These are phyloP conservation scores for Pristionchus mayeri DNA, from an alignment of 2,888 invertebrate species.

Conservation along the genomic window DNA sequence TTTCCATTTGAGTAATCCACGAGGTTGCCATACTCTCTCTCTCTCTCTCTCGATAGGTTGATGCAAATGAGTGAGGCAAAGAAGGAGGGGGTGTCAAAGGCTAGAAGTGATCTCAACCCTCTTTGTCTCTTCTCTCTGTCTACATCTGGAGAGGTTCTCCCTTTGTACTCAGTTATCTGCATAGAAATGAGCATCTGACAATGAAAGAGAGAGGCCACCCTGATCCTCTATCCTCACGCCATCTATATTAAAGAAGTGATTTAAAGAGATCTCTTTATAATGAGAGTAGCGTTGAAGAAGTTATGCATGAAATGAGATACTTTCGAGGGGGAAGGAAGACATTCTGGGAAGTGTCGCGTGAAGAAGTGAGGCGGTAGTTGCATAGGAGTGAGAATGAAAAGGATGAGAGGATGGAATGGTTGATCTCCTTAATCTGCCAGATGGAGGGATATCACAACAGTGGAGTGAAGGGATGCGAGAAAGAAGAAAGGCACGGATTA, in stretches of 20 bases:
- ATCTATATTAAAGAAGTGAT: neutral
- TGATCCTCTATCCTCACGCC: neutral
- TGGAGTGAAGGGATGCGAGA: neutral
- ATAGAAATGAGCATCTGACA: slow-evolving; percentile 17
- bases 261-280: neutral
- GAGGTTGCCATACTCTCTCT: neutral
- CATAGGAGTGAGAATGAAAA: neutral
- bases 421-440: neutral
- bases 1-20: neutral
- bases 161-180: slow-evolving; percentile 9
- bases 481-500: neutral
- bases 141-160: slow-evolving; percentile 17
- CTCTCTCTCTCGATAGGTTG: neutral
- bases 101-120: neutral
- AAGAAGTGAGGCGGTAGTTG: neutral
- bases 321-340: neutral
- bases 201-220: too few relatives aligned
- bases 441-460: slow-evolving; percentile 28
- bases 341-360: neutral
- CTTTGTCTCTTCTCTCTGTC: slow-evolving; percentile 30
- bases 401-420: neutral
- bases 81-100: slow-evolving; percentile 25
- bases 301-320: neutral
- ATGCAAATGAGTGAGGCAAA: slow-evolving; percentile 40
- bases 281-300: neutral